Conservation (phyloP, 2,888 invertebrate species). For the Norana najaformis region DNA sequence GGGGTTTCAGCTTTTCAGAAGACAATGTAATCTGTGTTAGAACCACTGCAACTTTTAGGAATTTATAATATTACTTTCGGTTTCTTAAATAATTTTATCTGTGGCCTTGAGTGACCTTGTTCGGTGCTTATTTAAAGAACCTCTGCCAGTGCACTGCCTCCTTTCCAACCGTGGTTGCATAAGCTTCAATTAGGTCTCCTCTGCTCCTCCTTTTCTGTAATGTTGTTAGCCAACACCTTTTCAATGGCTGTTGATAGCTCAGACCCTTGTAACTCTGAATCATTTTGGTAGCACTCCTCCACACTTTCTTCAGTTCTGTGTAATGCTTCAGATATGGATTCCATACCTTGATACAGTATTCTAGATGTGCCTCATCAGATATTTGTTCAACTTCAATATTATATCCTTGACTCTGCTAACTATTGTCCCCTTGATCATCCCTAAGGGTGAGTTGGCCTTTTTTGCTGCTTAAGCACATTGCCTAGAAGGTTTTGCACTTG, state of each 20-base stretch:
- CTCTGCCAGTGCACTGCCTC: background rate
- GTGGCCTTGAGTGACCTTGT: background rate
- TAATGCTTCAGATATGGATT: background rate
- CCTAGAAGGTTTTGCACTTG: background rate
- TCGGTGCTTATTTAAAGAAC: background rate
- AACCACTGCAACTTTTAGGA: too few species aligned
- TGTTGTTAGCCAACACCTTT: background rate
- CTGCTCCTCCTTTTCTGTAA: background rate
- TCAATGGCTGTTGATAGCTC: background rate
- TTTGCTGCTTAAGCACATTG: background rate
- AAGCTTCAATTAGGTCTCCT: background rate
- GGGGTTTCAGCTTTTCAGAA: too few species aligned
- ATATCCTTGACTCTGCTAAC: background rate
- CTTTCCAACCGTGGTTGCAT: background rate
- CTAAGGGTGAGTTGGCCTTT: background rate
- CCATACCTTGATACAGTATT: background rate
- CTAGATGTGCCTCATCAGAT: background rate
- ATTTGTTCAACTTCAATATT: background rate
- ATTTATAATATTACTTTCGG: too few species aligned
- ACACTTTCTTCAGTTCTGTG: background rate
- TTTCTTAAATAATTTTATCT: background rate
- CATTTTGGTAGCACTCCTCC: background rate
- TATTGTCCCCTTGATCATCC: background rate
- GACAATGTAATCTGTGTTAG: too few species aligned
- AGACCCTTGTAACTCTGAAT: background rate